phyloP scores from a whole-genome alignment of 2,797 vertebrate genomes.

The Trachops cirrhosus region DNA sequence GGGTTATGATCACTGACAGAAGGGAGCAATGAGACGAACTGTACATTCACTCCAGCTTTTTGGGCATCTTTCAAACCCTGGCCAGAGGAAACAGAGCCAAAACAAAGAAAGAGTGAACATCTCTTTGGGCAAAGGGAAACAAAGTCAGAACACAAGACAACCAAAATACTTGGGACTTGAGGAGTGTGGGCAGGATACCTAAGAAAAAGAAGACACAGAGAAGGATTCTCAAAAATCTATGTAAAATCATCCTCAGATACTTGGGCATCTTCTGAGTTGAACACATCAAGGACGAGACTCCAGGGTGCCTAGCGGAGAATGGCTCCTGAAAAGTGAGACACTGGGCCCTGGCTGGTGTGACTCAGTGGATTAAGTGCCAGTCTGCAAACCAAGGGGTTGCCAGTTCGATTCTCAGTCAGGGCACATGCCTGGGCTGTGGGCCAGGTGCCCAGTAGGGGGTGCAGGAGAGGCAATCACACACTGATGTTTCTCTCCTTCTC shows the following conservation, averaged over 20 bases:
- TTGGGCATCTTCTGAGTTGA: not conserved
- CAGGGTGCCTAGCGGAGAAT: not conserved
- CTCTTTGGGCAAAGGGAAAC: not conserved
- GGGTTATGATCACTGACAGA: not conserved
- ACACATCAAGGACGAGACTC: not conserved
- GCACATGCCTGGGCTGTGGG: too few species aligned
- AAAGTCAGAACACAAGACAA: not conserved
- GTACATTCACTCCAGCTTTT: not conserved
- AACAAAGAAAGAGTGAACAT: slow-evolving; percentile 12
- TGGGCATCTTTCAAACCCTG: not conserved
- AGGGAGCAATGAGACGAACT: not conserved
- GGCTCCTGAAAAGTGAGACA: not conserved
- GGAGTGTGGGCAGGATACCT: not conserved
- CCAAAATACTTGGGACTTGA: not conserved
- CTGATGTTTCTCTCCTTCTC: too few species aligned
- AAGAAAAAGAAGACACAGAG: not conserved
- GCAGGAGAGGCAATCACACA: too few species aligned
- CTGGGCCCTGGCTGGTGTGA: not conserved
- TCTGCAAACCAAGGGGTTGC: too few species aligned
- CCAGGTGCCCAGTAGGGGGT: too few species aligned
- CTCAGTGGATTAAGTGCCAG: too few species aligned
- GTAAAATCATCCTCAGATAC: slow-evolving; percentile 1
- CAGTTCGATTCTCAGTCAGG: too few species aligned
- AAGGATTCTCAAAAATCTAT: not conserved
- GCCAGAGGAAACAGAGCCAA: not conserved